A percentile compares a stretch with the other conserved stretches of the same genome.
phyloP scores from a whole-genome alignment of 2,888 invertebrate genomes.

The Leuctra nigra region DNA sequence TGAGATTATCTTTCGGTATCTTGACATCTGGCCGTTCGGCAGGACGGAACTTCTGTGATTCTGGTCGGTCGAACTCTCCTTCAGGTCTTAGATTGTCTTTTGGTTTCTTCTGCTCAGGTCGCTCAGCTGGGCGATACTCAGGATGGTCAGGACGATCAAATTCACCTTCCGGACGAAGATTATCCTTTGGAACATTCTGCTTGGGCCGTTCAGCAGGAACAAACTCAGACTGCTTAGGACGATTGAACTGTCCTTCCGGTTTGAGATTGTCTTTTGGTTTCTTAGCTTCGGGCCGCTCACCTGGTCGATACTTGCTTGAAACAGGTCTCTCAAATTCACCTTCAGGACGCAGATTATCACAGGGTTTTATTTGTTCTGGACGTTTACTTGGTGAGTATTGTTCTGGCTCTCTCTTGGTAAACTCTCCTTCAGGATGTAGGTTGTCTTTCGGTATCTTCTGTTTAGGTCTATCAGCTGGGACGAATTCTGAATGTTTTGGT shows the following conservation, averaged over 20 bases:
- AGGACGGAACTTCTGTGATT: slow-evolving; percentile 26
- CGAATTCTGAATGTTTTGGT: slow-evolving; percentile 42
- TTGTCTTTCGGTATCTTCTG: slow-evolving; percentile 38
- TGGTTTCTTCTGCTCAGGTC: slow-evolving; percentile 18
- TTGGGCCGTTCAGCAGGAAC: slow-evolving; percentile 39
- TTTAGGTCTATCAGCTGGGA: slow-evolving; percentile 46
- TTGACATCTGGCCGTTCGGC: slow-evolving; percentile 26
- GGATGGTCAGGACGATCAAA: slow-evolving; percentile 42
- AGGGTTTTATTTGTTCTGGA: slow-evolving; percentile 41
- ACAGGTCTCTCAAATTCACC: slow-evolving; percentile 33
- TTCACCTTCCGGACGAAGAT: slow-evolving; percentile 34
- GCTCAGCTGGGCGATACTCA: slow-evolving; percentile 24
- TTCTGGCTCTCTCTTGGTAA: slow-evolving; percentile 23
- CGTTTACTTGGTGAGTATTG: slow-evolving; percentile 36
- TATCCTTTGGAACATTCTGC: slow-evolving; percentile 29
- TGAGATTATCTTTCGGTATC: slow-evolving; percentile 33
- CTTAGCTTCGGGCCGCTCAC: slow-evolving; percentile 24
- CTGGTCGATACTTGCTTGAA: slow-evolving; percentile 20
- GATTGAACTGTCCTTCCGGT: slow-evolving; percentile 35
- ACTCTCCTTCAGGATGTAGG: slow-evolving; percentile 38
- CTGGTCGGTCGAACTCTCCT: slow-evolving; percentile 30
- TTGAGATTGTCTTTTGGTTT: slow-evolving; percentile 25
- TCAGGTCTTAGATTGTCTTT: slow-evolving; percentile 30
- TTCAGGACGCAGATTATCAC: slow-evolving; percentile 49
- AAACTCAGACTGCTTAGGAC: slow-evolving; percentile 25